These are phyloP conservation scores for Falcaria lacertinaria DNA, from an alignment of 2,888 invertebrate genomes.

Conservation along the genomic window DNA sequence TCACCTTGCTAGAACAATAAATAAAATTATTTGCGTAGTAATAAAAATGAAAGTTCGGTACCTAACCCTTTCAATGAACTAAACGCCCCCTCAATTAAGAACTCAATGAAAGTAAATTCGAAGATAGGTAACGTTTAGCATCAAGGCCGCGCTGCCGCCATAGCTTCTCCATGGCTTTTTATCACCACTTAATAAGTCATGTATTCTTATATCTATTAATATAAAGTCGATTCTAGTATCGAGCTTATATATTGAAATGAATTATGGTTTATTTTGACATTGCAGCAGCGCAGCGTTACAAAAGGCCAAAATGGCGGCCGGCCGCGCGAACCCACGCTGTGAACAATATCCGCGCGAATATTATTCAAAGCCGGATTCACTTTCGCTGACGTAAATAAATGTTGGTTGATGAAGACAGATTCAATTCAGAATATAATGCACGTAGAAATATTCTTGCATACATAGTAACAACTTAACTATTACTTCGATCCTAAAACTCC, in stretches of 20 bases:
- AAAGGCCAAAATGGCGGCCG: conserved; percentile 15
- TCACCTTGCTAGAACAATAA: conserved; percentile 5
- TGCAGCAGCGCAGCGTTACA: not conserved
- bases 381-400: conserved; percentile 53
- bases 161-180: conserved; percentile 17
- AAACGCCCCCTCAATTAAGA: conserved; percentile 24
- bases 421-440: conserved; percentile 42
- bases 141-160: conserved; percentile 15
- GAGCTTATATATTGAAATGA: conserved; percentile 10
- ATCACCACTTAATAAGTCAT: not conserved
- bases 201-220: not conserved
- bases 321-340: conserved; percentile 46
- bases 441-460: too few species aligned
- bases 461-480: not conserved
- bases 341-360: conserved; percentile 73
- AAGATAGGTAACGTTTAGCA: conserved; percentile 26
- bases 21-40: conserved; percentile 14
- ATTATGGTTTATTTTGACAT: conserved; percentile 12
- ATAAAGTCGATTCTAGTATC: conserved; percentile 22
- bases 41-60: conserved; percentile 37
- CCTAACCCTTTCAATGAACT: conserved; percentile 9
- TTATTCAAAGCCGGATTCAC: conserved; percentile 64
- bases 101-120: conserved; percentile 34
- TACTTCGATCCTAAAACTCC: too few species aligned
- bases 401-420: conserved; percentile 32